Percentiles rank a stretch among this genome's conserved stretches.
These are phyloP conservation scores for Ectropis crepuscularia DNA, from an alignment of 2,888 invertebrate genomes.

Conservation along the genomic window DNA sequence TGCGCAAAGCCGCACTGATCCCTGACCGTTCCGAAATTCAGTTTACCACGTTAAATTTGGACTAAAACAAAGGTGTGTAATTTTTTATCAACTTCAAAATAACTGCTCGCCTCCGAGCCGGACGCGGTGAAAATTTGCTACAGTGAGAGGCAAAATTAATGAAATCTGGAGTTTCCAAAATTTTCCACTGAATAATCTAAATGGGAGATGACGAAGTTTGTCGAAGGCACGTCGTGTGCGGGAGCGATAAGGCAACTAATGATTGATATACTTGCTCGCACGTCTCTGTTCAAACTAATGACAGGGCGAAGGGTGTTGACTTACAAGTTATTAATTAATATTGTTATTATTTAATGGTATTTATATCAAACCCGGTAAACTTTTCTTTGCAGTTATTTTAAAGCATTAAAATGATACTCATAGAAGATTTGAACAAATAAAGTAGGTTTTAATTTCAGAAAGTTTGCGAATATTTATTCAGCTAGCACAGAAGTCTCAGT, in stretches of 20 bases:
- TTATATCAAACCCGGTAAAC: slow-evolving; percentile 19
- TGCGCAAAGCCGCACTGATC: slow-evolving; percentile 65
- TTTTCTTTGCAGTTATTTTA: slow-evolving; percentile 15
- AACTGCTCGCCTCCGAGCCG: slow-evolving; percentile 47
- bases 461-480: slow-evolving; percentile 22
- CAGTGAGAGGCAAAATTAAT: slow-evolving; percentile 52
- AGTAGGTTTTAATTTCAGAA: slow-evolving; percentile 17
- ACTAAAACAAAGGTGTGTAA: slow-evolving; percentile 70
- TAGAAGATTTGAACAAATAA: slow-evolving; percentile 23
- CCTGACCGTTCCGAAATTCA: slow-evolving; percentile 66
- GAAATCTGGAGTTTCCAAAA: slow-evolving; percentile 52
- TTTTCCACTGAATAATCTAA: slow-evolving; percentile 61
- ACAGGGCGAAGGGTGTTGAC: slow-evolving; percentile 81
- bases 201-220: slow-evolving; percentile 64
- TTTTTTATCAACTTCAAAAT: slow-evolving; percentile 67
- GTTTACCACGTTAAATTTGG: slow-evolving; percentile 69
- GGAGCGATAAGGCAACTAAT: slow-evolving; percentile 76
- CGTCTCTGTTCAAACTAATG: slow-evolving; percentile 79
- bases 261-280: slow-evolving; percentile 81
- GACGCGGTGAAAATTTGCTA: slow-evolving; percentile 44
- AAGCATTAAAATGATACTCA: not conserved
- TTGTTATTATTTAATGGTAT: slow-evolving; percentile 67
- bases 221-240: slow-evolving; percentile 68
- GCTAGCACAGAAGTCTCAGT: slow-evolving; percentile 12
- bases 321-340: slow-evolving; percentile 83